Conservation (phyloP, 2,113 vertebrate genomes). For the Rynchops niger region DNA sequence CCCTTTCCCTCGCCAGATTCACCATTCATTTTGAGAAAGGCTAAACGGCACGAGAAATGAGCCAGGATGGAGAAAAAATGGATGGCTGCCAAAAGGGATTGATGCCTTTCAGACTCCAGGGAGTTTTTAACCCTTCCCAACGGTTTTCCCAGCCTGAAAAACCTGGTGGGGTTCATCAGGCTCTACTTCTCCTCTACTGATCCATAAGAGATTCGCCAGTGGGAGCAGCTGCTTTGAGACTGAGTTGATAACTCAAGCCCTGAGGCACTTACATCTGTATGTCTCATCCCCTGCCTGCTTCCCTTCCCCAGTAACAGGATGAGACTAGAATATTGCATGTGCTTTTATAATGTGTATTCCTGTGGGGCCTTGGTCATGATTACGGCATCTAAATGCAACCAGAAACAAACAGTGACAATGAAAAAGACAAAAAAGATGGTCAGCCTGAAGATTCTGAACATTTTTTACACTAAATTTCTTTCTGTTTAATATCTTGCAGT, state of each 20-base stretch:
- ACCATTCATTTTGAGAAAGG: background rate
- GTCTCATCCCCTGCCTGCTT: background rate
- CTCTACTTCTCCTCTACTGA: background rate
- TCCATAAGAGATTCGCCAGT: background rate
- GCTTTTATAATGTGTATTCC: background rate
- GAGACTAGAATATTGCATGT: background rate
- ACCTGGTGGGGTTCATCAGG: background rate
- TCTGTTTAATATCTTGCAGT: background rate
- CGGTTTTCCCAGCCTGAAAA: background rate
- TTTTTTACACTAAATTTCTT: background rate
- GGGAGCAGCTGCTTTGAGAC: constrained; percentile 37
- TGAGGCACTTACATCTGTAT: constrained; percentile 5
- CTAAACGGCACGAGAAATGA: background rate
- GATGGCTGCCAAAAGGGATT: background rate
- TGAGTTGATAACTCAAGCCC: background rate
- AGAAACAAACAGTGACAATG: background rate
- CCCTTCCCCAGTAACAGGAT: background rate
- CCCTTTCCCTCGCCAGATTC: background rate
- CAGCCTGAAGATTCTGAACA: background rate
- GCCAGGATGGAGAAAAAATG: background rate
- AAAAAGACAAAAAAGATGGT: background rate
- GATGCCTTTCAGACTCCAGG: constrained; percentile 14
- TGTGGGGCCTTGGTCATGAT: background rate
- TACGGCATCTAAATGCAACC: background rate
- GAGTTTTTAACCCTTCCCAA: constrained; percentile 35